Base-by-base conservation (phyloP, 2,888 invertebrate species). In the Agapetus fuscipes region DNA sequence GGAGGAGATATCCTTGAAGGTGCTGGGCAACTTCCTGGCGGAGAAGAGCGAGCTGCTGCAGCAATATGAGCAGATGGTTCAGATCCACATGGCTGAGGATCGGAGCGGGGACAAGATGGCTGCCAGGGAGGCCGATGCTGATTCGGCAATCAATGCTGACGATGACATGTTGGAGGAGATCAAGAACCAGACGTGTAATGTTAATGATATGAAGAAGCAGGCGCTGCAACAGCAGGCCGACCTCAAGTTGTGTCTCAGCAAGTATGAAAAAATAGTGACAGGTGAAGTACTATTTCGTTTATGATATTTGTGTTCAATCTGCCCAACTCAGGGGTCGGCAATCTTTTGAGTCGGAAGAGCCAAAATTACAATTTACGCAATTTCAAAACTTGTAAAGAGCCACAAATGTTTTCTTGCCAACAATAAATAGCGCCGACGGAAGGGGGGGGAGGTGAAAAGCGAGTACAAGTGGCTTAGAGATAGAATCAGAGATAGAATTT, bases 1-100 rank as follows among this genome's bases (percentile, higher is more conserved):
- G 0, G 72, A 77, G 51, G 65, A 76, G 57, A 82, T 86, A 51
- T 81, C 83, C 1, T 60, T 84, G 17, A 80, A 79, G 58, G 58
- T 83, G 39, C 74, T 80, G 24, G 78, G 77, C 48, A 80, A 76
- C 56, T 76, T 80, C 50, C 73, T 76, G 50, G 72, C 78, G 56
- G 80, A 80, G 51, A 81, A 81, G 53, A 73, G 70, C 29, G 80
- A 81, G 54, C 56, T 81, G 29, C 79, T 81, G 45, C 73, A 76
- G 39, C 77, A 81, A 52, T 78, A 74, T 62, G 73, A 75, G 44
- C 72, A 82, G 64, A 80, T 82, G 72, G 61, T 72, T 16, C 74
- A 78, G 51, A 58, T 78, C 15, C 76, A 80, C 53, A 70, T 68
- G 51, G 59, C 59, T 46, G 66, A 72, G 39, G 68, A 71, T 37